A percentile compares a stretch with the other conserved stretches of the same genome.
Conservation (phyloP, 2,888 invertebrate species). For the Campoplex capitator region DNA sequence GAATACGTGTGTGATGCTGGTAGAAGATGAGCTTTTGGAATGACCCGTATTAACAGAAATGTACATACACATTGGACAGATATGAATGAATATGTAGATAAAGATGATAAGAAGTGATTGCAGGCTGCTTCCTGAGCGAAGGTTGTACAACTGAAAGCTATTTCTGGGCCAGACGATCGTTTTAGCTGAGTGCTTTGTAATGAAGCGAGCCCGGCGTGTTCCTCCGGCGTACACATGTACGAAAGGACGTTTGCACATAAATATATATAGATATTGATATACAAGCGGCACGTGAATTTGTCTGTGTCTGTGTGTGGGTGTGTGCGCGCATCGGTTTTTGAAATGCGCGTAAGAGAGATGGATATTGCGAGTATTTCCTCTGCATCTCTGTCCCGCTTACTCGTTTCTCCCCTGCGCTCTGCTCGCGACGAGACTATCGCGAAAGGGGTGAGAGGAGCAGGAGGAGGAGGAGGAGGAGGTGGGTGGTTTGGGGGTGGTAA, state of each 20-base stretch:
- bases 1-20: background rate
- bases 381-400: background rate
- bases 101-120: conserved; percentile 54
- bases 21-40: background rate
- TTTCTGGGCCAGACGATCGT: conserved; percentile 73
- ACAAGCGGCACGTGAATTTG: background rate
- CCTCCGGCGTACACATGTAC: conserved; percentile 28
- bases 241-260: conserved; percentile 9
- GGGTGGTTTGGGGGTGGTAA: background rate
- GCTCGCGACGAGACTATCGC: conserved; percentile 28
- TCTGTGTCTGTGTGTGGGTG: background rate
- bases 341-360: conserved; percentile 52
- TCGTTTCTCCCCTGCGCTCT: conserved; percentile 16
- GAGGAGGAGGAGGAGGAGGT: too few species aligned
- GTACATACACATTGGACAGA: background rate
- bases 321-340: conserved; percentile 52
- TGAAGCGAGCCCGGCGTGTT: conserved; percentile 71
- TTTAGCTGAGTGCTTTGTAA: conserved; percentile 77
- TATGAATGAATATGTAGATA: conserved; percentile 4
- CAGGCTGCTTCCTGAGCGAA: conserved; percentile 26
- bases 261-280: background rate
- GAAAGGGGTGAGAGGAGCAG: background rate
- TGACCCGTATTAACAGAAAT: background rate
- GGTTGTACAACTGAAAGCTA: conserved; percentile 53
- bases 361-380: conserved; percentile 40